A percentile compares a stretch with the other conserved stretches of the same genome.
These are phyloP conservation scores for Coregonus sp. DNA, from an alignment of 2,797 vertebrate species.

Conservation along the genomic window DNA sequence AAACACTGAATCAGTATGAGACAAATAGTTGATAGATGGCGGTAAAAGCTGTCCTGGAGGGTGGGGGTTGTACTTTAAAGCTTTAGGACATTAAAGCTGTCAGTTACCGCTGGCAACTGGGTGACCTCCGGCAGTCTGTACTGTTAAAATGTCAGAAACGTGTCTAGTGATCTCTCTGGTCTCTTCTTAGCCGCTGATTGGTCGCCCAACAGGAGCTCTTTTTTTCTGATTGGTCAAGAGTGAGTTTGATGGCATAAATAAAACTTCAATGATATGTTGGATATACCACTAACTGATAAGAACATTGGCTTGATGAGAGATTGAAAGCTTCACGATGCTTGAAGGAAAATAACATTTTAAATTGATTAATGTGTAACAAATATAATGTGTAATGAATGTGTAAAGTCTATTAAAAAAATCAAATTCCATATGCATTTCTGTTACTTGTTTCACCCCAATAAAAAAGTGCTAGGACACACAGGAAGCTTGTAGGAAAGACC, in stretches of 20 bases:
- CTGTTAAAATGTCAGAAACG: conserved; percentile 42
- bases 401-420: not conserved
- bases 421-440: not conserved
- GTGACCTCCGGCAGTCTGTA: conserved; percentile 42
- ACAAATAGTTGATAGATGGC: conserved; percentile 41
- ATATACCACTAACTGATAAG: not conserved
- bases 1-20: conserved; percentile 23
- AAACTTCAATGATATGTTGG: not conserved
- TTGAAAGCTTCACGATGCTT: not conserved
- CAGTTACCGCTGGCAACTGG: conserved; percentile 38
- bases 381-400: not conserved
- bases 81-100: conserved; percentile 53
- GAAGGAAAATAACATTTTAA: not conserved
- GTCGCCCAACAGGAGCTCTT: not conserved
- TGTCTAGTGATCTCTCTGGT: conserved; percentile 14
- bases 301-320: not conserved
- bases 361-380: not conserved
- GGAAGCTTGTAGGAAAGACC: not conserved
- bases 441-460: not conserved
- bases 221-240: not conserved
- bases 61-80: conserved; percentile 52
- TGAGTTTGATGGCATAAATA: not conserved
- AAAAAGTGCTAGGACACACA: not conserved
- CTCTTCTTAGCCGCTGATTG: conserved; percentile 3
- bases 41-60: conserved; percentile 43